These are phyloP conservation scores for Bombus turneri DNA, from an alignment of 1,140 invertebrate species.

Conservation along the genomic window DNA sequence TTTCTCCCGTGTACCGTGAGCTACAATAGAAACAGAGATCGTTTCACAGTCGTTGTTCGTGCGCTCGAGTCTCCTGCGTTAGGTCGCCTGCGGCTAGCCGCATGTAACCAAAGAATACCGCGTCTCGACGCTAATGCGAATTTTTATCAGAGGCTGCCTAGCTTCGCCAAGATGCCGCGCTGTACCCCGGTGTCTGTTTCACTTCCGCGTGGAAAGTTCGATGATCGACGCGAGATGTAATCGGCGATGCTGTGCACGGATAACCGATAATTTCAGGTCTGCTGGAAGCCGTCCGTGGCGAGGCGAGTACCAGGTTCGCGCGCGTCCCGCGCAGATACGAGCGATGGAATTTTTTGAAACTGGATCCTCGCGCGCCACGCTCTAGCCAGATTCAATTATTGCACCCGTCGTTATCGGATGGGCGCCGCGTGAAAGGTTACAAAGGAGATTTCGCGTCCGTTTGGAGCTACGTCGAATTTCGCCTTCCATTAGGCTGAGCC, in stretches of 20 bases:
- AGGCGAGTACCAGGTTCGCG: background rate
- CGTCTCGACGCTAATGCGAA: slow-evolving; percentile 37
- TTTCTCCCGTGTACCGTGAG: background rate
- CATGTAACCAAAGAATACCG: slow-evolving; percentile 42
- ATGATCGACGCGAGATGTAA: slow-evolving; percentile 48
- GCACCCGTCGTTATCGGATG: background rate
- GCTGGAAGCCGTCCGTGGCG: slow-evolving; percentile 25
- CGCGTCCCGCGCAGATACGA: background rate
- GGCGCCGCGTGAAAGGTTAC: slow-evolving; percentile 32
- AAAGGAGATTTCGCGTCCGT: background rate
- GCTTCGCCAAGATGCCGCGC: background rate
- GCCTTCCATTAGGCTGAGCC: background rate
- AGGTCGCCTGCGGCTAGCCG: slow-evolving; percentile 32
- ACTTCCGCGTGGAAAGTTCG: slow-evolving; percentile 58
- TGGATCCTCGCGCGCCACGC: slow-evolving; percentile 21
- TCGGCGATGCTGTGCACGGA: slow-evolving; percentile 41
- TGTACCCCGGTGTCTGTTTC: slow-evolving; percentile 28
- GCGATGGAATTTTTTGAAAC: slow-evolving; percentile 36
- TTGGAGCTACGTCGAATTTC: background rate
- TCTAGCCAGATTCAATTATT: slow-evolving; percentile 40
- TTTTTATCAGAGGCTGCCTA: slow-evolving; percentile 32
- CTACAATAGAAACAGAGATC: slow-evolving; percentile 51
- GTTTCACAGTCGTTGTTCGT: slow-evolving; percentile 1
- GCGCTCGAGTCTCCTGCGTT: background rate
- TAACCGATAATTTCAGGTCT: slow-evolving; percentile 48